Conservation (phyloP, 2,113 vertebrate species). For the Laterallus jamaicensis region DNA sequence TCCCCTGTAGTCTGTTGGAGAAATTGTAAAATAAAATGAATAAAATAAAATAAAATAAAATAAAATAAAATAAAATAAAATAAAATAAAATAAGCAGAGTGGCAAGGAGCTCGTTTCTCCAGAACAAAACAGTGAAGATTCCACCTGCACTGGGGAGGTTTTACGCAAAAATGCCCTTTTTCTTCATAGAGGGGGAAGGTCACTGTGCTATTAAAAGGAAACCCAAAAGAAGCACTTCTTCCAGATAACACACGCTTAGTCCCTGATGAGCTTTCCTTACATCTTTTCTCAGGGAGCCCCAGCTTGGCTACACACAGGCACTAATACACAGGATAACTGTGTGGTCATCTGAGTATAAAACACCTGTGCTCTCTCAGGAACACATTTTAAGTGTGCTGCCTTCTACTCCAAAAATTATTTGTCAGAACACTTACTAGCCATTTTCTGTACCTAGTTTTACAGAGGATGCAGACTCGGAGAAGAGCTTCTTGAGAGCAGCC, state of each 20-base stretch:
- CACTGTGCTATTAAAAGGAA: background rate
- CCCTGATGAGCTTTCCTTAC: background rate
- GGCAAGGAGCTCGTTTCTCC: background rate
- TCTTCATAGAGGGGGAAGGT: background rate
- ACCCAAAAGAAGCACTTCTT: background rate
- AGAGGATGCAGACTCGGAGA: background rate
- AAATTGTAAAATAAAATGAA: background rate
- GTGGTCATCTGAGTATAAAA: background rate
- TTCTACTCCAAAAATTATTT: background rate
- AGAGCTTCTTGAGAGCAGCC: no score
- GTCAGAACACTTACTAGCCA: background rate
- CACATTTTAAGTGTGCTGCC: background rate
- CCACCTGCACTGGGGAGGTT: background rate
- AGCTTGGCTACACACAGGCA: background rate
- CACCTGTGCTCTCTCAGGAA: background rate
- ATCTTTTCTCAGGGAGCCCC: background rate
- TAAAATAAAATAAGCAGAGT: no score
- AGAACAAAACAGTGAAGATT: background rate
- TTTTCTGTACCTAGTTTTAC: background rate
- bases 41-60: no score
- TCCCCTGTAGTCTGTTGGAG: background rate
- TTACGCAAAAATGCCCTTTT: background rate
- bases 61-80: no score
- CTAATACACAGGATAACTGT: background rate
- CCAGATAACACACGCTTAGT: accelerated